Evolutionary conservation across 1,140 invertebrate species (phyloP).

Genomic region (Latrodectus geometricus): DNA sequence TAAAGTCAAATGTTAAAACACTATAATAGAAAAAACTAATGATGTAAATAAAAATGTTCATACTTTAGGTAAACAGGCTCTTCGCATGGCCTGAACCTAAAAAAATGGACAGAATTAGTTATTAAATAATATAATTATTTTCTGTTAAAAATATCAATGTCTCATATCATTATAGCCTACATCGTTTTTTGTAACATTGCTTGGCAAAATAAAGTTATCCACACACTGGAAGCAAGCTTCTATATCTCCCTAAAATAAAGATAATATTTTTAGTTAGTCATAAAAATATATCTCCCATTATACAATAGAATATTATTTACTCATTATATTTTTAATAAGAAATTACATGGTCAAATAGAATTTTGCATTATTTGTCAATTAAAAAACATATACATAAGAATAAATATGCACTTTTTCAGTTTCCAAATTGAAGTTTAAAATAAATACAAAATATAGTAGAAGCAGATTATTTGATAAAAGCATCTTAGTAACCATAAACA

Average conservation of each 20-base stretch:
- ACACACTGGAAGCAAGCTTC: conserved; percentile 52
- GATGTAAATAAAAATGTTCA: background rate
- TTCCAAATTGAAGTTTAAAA: too few relatives aligned
- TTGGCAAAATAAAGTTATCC: conserved; percentile 41
- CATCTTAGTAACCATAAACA: too few relatives aligned
- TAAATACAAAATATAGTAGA: too few relatives aligned
- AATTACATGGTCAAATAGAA: too few relatives aligned
- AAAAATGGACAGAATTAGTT: conserved; percentile 1
- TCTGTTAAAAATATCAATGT: background rate
- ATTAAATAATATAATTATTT: background rate
- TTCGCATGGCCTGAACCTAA: conserved; percentile 49
- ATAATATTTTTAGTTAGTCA: background rate
- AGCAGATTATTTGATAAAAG: too few relatives aligned
- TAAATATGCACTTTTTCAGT: too few relatives aligned
- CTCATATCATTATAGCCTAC: conserved; percentile 8
- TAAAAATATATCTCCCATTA: too few relatives aligned
- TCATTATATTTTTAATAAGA: too few relatives aligned
- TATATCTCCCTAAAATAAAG: conserved; percentile 33
- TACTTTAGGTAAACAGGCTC: conserved; percentile 48
- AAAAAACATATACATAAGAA: too few relatives aligned
- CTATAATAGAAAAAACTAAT: background rate
- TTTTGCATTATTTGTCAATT: too few relatives aligned
- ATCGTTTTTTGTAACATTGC: conserved; percentile 57
- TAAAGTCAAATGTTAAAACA: background rate
- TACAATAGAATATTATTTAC: too few relatives aligned